Conservation (phyloP, 2,888 invertebrate genomes). For the Dasysyrphus albostriatus region DNA sequence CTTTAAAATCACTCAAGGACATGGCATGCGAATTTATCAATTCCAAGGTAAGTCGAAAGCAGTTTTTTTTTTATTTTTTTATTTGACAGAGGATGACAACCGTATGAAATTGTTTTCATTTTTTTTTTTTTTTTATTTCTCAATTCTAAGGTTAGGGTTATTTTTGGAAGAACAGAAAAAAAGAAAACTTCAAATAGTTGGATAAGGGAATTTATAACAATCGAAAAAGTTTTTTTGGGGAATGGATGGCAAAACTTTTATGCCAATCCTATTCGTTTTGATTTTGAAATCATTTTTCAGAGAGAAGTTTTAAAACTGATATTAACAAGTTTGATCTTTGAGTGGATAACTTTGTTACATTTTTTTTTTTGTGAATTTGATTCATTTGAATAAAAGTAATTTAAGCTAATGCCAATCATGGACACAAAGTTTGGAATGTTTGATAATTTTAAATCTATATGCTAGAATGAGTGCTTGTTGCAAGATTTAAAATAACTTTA, state of each 20-base stretch:
- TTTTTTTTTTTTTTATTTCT: neutral
- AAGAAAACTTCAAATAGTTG: neutral
- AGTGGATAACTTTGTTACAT: neutral
- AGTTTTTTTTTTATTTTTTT: neutral
- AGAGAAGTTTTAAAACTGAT: conserved; percentile 1
- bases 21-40: conserved; percentile 97
- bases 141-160: neutral
- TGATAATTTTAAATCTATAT: too few species aligned
- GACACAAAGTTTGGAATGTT: too few species aligned
- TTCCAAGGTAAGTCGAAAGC: conserved; percentile 88
- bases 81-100: neutral
- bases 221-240: conserved; percentile 1
- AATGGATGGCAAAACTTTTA: neutral
- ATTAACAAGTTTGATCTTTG: conserved; percentile 18
- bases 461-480: too few species aligned
- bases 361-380: neutral
- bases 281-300: neutral
- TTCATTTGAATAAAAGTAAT: neutral
- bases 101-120: neutral
- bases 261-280: neutral
- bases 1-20: conserved; percentile 95
- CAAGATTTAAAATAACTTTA: too few species aligned
- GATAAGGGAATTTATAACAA: neutral
- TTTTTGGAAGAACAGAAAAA: neutral
- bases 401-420: neutral